Percentiles rank a stretch among this genome's conserved stretches.
phyloP scores from a whole-genome alignment of 2,797 vertebrate genomes.

The Coccyzus lansbergi region DNA sequence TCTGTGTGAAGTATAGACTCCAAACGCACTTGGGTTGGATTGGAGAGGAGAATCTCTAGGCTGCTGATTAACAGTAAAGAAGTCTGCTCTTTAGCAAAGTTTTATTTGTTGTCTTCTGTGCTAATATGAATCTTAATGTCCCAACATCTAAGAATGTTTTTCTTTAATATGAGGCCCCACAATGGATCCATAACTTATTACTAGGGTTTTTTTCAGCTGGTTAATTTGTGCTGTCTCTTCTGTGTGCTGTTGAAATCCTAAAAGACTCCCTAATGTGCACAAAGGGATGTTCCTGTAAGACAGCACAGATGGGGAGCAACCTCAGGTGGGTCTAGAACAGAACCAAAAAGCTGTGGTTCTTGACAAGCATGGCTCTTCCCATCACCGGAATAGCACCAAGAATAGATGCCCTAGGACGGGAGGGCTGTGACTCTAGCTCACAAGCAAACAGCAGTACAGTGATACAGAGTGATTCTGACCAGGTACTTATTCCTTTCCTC shows the following conservation, averaged over 20 bases:
- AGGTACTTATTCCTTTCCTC: neutral
- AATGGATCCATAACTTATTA: neutral
- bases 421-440: neutral
- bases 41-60: neutral
- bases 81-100: neutral
- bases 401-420: neutral
- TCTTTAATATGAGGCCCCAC: neutral
- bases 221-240: neutral
- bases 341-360: neutral
- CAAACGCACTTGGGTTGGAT: neutral
- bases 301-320: neutral
- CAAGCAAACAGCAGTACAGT: accelerated
- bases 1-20: neutral
- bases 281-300: neutral
- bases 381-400: accelerated
- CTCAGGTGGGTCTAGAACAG: neutral
- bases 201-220: neutral
- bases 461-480: neutral
- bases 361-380: neutral
- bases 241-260: neutral
- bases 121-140: neutral
- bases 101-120: neutral
- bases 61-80: neutral
- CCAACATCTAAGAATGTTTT: neutral
- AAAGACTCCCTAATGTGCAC: neutral